phyloP scores from a whole-genome alignment of 1,140 invertebrate genomes.

The Nomia melanderi region DNA sequence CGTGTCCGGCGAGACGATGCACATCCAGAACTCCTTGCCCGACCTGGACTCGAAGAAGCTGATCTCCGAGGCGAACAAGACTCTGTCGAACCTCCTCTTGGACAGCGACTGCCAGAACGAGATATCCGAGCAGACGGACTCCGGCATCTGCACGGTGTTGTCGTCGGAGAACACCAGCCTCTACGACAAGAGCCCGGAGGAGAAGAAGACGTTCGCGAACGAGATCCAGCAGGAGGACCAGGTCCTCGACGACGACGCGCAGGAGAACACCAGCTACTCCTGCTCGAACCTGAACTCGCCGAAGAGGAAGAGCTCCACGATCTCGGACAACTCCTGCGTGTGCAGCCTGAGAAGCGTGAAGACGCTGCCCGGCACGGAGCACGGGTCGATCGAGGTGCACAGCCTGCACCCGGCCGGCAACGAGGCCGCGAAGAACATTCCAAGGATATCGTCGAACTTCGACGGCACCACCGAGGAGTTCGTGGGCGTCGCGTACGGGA shows the following conservation, averaged over 20 bases:
- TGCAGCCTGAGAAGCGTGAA: slow-evolving; percentile 62
- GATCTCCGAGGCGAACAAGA: slow-evolving; percentile 86
- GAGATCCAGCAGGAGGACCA: slow-evolving; percentile 63
- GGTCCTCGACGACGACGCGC: slow-evolving; percentile 56
- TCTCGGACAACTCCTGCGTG: slow-evolving; percentile 71
- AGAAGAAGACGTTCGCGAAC: slow-evolving; percentile 75
- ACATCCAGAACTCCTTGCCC: slow-evolving; percentile 79
- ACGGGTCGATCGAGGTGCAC: slow-evolving; percentile 57
- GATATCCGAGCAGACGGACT: slow-evolving; percentile 84
- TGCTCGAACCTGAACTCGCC: slow-evolving; percentile 75
- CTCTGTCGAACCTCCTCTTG: slow-evolving; percentile 84
- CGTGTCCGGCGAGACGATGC: slow-evolving; percentile 68
- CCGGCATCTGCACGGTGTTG: slow-evolving; percentile 85
- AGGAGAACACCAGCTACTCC: slow-evolving; percentile 76
- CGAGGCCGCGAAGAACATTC: slow-evolving; percentile 58
- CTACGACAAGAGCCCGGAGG: slow-evolving; percentile 79
- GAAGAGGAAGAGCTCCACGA: slow-evolving; percentile 67
- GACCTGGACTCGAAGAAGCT: slow-evolving; percentile 81
- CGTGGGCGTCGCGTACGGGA: slow-evolving; percentile 76
- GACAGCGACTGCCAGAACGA: slow-evolving; percentile 75
- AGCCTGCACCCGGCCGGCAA: slow-evolving; percentile 25
- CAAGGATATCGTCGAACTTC: slow-evolving; percentile 72
- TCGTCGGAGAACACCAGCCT: slow-evolving; percentile 86
- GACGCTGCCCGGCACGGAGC: slow-evolving; percentile 19
- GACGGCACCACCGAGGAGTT: slow-evolving; percentile 78